Evolutionary conservation across 92 coral and sea anemone genomes (phyloP).

Genomic region (Muricea muricata): DNA sequence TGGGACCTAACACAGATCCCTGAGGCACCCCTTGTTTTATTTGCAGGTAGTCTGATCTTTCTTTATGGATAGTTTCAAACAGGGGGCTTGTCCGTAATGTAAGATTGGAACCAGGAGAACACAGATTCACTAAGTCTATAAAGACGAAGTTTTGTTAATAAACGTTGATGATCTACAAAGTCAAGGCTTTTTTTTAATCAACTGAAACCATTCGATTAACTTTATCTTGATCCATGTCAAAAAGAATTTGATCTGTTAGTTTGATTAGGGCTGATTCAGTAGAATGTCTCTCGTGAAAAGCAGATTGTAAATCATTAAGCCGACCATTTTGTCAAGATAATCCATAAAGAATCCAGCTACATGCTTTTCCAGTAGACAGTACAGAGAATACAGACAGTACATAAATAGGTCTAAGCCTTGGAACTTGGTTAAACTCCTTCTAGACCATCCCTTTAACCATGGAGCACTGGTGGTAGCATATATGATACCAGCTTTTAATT

Average conservation of each 20-base stretch:
- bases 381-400: neutral
- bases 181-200: conserved; percentile 67
- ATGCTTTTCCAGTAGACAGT: conserved; percentile 20
- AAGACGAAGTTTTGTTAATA: conserved; percentile 44
- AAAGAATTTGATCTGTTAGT: conserved; percentile 46
- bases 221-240: conserved; percentile 47
- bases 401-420: too few relatives aligned
- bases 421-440: too few relatives aligned
- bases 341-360: conserved; percentile 39
- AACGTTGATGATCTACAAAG: conserved; percentile 61
- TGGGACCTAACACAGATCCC: conserved; percentile 44
- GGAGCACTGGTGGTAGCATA: too few relatives aligned
- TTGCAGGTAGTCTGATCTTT: conserved; percentile 35
- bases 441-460: too few relatives aligned
- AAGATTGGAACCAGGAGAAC: conserved; percentile 66
- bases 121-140: conserved; percentile 31
- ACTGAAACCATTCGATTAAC: conserved; percentile 60
- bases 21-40: conserved; percentile 58
- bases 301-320: conserved; percentile 68
- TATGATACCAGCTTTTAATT: too few relatives aligned
- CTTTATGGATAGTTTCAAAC: conserved; percentile 23
- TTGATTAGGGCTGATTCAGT: conserved; percentile 69
- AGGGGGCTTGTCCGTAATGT: conserved; percentile 46
- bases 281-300: conserved; percentile 59
- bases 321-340: conserved; percentile 43